Conservation (phyloP, 2,888 invertebrate genomes). For the Eueremaeus valkanovi region DNA sequence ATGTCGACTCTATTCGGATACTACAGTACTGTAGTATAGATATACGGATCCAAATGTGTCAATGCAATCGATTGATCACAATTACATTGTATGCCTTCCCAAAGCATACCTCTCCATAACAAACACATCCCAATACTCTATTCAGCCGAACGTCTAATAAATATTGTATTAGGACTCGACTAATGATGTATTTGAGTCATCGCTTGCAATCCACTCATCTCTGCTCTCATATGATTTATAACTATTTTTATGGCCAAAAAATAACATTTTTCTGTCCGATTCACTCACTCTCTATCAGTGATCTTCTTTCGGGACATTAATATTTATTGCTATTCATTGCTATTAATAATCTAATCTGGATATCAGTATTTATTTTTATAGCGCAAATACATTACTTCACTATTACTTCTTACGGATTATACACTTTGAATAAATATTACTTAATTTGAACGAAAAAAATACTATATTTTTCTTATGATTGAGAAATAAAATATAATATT, state of each 20-base stretch:
- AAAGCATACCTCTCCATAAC: background rate
- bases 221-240: background rate
- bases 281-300: background rate
- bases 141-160: background rate
- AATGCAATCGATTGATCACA: background rate
- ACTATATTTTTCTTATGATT: background rate
- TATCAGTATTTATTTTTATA: slow-evolving; percentile 15
- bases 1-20: too few relatives aligned
- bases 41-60: slow-evolving; percentile 6
- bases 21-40: too few relatives aligned
- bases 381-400: background rate
- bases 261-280: background rate
- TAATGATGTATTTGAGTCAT: slow-evolving; percentile 4
- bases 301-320: background rate
- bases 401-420: background rate
- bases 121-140: background rate
- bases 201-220: background rate
- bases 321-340: slow-evolving; percentile 13
- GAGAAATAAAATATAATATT: background rate
- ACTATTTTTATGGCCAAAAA: background rate
- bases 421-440: slow-evolving; percentile 18
- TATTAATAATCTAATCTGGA: slow-evolving; percentile 9
- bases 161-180: background rate
- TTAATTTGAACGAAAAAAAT: background rate
- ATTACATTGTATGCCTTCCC: background rate